These are phyloP conservation scores for Lacerta bilineata DNA, from an alignment of 2,797 vertebrate genomes.

Conservation along the genomic window DNA sequence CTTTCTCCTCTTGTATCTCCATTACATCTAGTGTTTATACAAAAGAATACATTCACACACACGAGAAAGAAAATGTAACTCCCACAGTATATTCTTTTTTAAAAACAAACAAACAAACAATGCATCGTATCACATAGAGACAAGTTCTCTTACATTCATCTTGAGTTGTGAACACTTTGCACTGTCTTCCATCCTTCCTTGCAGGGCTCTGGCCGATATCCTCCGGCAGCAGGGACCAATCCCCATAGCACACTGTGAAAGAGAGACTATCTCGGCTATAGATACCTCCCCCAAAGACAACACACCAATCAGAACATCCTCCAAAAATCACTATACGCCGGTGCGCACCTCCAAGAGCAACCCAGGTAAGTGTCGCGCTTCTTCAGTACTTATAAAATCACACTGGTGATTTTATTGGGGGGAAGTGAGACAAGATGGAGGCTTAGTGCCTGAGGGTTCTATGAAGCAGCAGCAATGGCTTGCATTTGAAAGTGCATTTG, in stretches of 20 bases:
- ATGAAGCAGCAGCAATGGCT: neutral
- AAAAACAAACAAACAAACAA: neutral
- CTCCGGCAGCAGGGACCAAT: constrained; percentile 98
- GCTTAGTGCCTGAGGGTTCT: neutral
- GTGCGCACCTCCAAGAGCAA: constrained; percentile 93
- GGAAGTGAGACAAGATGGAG: neutral
- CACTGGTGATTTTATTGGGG: accelerated
- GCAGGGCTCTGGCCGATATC: constrained; percentile 97
- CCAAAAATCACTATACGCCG: constrained; percentile 97
- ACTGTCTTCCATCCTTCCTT: constrained; percentile 30
- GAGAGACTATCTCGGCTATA: constrained; percentile 96
- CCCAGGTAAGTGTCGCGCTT: constrained; percentile 83
- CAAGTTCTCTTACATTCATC: neutral
- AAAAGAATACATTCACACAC: neutral
- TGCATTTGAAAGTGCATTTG: neutral
- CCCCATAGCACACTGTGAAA: constrained; percentile 97
- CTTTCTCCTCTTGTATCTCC: neutral
- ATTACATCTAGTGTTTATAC: neutral
- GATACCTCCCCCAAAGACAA: constrained; percentile 97
- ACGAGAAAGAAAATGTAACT: neutral
- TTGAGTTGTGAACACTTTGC: constrained; percentile 48
- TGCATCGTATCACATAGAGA: neutral
- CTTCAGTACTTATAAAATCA: too few relatives aligned
- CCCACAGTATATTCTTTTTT: constrained; percentile 11
- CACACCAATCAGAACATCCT: constrained; percentile 92